Percentiles rank a stretch among this genome's conserved stretches.
Conservation (phyloP, 2,113 vertebrate species). For the Peromyscus californicus region DNA sequence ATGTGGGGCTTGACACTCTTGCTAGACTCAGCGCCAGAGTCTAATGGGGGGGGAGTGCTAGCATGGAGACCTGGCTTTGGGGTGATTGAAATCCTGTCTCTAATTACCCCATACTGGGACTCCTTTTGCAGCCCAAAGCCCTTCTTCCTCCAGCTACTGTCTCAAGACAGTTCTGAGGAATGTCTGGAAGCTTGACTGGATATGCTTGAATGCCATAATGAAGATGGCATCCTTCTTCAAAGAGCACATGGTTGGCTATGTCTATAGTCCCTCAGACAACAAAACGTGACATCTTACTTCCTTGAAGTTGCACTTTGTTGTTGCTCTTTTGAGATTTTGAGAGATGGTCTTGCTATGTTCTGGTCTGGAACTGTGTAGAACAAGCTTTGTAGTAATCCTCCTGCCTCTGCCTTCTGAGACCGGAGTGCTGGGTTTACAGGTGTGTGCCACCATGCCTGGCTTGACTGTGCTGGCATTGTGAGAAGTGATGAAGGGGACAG, state of each 20-base stretch:
- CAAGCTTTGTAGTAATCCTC: no score
- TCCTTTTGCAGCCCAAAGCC: not conserved
- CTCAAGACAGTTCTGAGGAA: not conserved
- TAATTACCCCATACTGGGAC: not conserved
- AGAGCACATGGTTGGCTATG: not conserved
- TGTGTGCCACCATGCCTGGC: not conserved
- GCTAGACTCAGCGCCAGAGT: no score
- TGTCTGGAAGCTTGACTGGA: not conserved
- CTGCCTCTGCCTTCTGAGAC: not conserved
- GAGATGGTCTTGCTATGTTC: not conserved
- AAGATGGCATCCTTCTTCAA: not conserved
- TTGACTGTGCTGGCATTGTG: not conserved
- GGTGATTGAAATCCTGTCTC: not conserved
- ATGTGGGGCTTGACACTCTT: not conserved
- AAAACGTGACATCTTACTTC: not conserved
- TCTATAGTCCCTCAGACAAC: not conserved
- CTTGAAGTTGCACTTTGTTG: not conserved
- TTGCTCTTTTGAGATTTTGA: not conserved
- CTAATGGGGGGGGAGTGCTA: not conserved
- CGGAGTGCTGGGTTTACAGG: not conserved
- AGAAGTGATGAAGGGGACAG: not conserved
- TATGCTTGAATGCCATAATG: not conserved
- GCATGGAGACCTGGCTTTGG: not conserved
- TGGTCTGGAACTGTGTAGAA: not conserved
- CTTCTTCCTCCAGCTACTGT: not conserved